A percentile compares a stretch with the other conserved stretches of the same genome.
Conservation (phyloP, 2,797 vertebrate genomes). For the Apogon hyalosoma region DNA sequence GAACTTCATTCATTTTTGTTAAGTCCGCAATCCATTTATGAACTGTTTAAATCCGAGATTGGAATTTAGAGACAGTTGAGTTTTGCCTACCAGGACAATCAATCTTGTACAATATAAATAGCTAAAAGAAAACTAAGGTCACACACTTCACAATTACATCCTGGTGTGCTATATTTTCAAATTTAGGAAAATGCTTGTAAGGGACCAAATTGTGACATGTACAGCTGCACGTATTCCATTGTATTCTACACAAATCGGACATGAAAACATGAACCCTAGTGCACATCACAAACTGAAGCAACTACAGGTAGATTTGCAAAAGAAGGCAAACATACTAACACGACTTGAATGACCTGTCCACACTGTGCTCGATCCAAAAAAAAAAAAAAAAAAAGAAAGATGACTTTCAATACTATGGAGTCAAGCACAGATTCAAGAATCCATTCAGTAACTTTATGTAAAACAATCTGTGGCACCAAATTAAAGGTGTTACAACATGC, state of each 20-base stretch:
- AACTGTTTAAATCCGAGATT: constrained; percentile 56
- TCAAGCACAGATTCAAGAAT: constrained; percentile 22
- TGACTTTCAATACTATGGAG: constrained; percentile 11
- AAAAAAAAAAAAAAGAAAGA: constrained; percentile 10
- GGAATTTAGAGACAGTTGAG: constrained; percentile 53
- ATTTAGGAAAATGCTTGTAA: constrained; percentile 58
- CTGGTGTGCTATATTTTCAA: constrained; percentile 68
- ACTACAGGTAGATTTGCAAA: constrained; percentile 70
- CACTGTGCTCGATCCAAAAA: constrained; percentile 34
- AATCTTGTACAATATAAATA: constrained; percentile 83
- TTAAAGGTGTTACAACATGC: constrained; percentile 29
- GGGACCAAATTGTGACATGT: constrained; percentile 68
- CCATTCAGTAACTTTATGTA: constrained; percentile 18
- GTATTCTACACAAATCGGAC: constrained; percentile 73
- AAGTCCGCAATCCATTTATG: constrained; percentile 74
- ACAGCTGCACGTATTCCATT: constrained; percentile 66
- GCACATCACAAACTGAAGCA: constrained; percentile 75
- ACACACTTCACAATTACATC: constrained; percentile 76
- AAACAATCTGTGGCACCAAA: constrained; percentile 31
- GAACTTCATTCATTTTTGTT: constrained; percentile 49
- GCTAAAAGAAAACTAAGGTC: constrained; percentile 74
- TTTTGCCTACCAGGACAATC: constrained; percentile 63
- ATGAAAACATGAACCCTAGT: constrained; percentile 75
- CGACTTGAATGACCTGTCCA: constrained; percentile 20
- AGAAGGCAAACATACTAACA: constrained; percentile 59